Evolutionary conservation across 2,888 invertebrate genomes (phyloP), one percentile per base, ranked within the genome.

Genomic region (Nephrotoma guestfalica): DNA sequence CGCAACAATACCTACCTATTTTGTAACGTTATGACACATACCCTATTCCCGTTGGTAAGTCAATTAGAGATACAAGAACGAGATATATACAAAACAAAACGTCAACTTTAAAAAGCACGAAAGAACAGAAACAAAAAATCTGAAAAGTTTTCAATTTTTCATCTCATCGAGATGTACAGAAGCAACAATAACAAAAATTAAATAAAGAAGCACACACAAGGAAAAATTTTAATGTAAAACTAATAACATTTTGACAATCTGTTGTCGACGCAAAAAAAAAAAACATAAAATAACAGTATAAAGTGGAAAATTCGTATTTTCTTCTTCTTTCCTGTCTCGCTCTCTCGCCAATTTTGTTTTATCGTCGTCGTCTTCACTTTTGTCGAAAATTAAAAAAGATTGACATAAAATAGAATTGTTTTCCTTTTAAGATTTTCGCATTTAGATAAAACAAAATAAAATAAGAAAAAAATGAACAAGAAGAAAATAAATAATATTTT

Each of bases 221-320:
- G 11, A 71, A 71, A 71, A 71, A 9, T 30, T 30, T 84, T 84
- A 84, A 84, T 84, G 84, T 84, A 84, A 84, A 84, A 84, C 84
- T 84, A 84, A 84, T 84, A 84, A 84, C 84, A 42, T 42, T 84
- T 84, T 42, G 84, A 84, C 84, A 84, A 84, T 84, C 84, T 84
- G 84, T 84, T 84, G 84, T 41, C 84, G 84, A 15, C 71, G 71
- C 30, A 71, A 30, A 71, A 71, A 71, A 57, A 57, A 71, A 57
- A 30, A 71, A 30, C 6, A 71, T 15, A 51, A 51, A 5, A 51
- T 71, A 71, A 71, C 71, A 71, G 30, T 71, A 71, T 71, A 71
- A 71, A 71, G 71, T 30, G 30, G 71, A 71, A 71, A 71, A 71
- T 30, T 71, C 71, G 6, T 71, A 71, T 71, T 71, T 71, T 30